A percentile compares a stretch with the other conserved stretches of the same genome.
phyloP scores from a whole-genome alignment of 2,113 vertebrate genomes.

The Sander vitreus region DNA sequence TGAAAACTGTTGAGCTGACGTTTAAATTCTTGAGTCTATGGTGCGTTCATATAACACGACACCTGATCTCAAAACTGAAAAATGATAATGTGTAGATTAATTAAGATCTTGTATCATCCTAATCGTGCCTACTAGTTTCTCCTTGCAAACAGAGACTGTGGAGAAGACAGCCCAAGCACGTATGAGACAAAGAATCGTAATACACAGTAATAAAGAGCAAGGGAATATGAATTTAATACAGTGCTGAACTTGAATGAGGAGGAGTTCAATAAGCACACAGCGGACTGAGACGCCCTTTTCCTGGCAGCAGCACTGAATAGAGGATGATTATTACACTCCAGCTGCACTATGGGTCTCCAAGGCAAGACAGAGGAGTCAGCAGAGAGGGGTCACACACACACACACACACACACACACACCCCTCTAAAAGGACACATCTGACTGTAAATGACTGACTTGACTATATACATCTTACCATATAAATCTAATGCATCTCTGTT shows the following conservation, averaged over 20 bases:
- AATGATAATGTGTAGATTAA: not conserved
- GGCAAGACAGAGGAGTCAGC: constrained; percentile 43
- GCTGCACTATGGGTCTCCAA: constrained; percentile 47
- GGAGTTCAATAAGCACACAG: constrained; percentile 55
- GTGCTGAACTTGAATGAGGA: constrained; percentile 46
- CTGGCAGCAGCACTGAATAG: constrained; percentile 51
- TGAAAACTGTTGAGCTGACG: not conserved
- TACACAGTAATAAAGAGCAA: constrained; percentile 24
- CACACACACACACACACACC: constrained; percentile 4
- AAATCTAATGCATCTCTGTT: constrained; percentile 1
- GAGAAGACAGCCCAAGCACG: not conserved
- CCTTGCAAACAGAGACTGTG: not conserved
- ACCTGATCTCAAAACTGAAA: not conserved
- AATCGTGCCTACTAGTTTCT: not conserved
- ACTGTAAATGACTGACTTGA: constrained; percentile 20
- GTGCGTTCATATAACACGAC: not conserved
- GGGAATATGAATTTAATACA: constrained; percentile 46
- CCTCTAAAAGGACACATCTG: not conserved
- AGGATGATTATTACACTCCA: constrained; percentile 63
- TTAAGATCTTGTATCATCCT: not conserved
- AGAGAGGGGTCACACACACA: constrained; percentile 5
- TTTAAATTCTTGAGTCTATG: not conserved
- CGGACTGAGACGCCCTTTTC: constrained; percentile 37
- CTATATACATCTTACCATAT: not conserved
- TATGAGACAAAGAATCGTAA: constrained; percentile 16